Percentiles rank a stretch among this genome's conserved stretches.
phyloP scores from a whole-genome alignment of 2,113 vertebrate species.

The Typhlomys cinereus region DNA sequence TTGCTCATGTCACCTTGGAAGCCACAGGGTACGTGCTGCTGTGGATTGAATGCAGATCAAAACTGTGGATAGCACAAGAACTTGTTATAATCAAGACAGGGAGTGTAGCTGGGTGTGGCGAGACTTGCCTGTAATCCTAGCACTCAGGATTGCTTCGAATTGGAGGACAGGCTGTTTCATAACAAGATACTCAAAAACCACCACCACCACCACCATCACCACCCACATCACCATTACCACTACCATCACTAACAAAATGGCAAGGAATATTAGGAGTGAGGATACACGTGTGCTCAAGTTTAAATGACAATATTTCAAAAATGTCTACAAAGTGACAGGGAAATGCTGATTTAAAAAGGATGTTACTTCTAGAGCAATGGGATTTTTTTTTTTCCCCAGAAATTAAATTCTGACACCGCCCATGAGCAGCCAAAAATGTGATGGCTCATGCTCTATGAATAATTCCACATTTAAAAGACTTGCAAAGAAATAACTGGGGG shows the following conservation, averaged over 20 bases:
- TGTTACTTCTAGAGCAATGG: constrained; percentile 18
- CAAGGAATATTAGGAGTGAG: not conserved
- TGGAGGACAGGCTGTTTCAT: not conserved
- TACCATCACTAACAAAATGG: not conserved
- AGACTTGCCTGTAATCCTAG: not conserved
- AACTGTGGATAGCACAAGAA: not conserved
- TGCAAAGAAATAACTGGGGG: not conserved
- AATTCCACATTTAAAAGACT: constrained; percentile 47
- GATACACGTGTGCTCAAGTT: not conserved
- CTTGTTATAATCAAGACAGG: constrained; percentile 3
- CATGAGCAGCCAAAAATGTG: not conserved
- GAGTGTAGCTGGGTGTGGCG: not conserved
- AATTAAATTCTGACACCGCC: constrained; percentile 45
- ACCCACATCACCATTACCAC: too few species aligned
- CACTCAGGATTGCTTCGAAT: not conserved
- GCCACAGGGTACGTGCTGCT: not conserved
- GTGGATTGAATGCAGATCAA: constrained; percentile 5
- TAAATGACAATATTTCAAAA: constrained; percentile 13
- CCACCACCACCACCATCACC: too few species aligned
- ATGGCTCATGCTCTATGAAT: not conserved
- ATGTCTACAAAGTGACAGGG: not conserved
- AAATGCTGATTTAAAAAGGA: not conserved
- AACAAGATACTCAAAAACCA: not conserved
- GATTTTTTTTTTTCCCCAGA: constrained; percentile 20
- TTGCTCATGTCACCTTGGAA: not conserved